These are phyloP conservation scores for Triops cancriformis DNA, from an alignment of 1,140 invertebrate genomes.

Conservation along the genomic window DNA sequence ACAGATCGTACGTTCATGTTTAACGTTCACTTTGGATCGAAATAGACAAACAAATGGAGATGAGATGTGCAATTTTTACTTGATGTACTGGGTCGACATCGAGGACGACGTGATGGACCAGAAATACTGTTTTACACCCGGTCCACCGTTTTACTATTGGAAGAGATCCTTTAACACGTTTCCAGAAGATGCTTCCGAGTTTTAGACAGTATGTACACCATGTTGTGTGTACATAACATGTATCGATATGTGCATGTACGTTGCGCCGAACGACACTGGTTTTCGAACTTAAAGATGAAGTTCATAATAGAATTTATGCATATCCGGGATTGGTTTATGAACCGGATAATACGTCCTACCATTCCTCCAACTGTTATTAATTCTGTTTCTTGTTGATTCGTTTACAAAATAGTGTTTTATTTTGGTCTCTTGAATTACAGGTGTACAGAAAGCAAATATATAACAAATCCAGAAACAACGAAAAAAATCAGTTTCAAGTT, in stretches of 20 bases:
- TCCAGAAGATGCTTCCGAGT: constrained; percentile 48
- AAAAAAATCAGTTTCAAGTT: background rate
- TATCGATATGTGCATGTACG: too few species aligned
- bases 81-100: constrained; percentile 51
- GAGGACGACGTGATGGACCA: constrained; percentile 35
- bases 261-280: background rate
- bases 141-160: constrained; percentile 76
- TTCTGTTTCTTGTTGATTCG: background rate
- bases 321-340: background rate
- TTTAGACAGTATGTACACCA: constrained; percentile 8
- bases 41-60: constrained; percentile 36
- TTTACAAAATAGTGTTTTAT: background rate
- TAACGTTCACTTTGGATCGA: background rate
- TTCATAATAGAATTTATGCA: background rate
- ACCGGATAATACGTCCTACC: background rate
- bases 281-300: background rate
- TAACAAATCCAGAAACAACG: background rate
- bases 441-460: constrained; percentile 11
- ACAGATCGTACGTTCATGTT: constrained; percentile 7
- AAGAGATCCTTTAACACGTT: constrained; percentile 59
- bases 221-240: background rate
- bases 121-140: constrained; percentile 43
- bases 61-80: constrained; percentile 61
- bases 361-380: background rate
- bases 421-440: background rate